A percentile compares a stretch with the other conserved stretches of the same genome.
Conservation (phyloP, 1,140 invertebrate species). For the Mercenaria mercenaria region DNA sequence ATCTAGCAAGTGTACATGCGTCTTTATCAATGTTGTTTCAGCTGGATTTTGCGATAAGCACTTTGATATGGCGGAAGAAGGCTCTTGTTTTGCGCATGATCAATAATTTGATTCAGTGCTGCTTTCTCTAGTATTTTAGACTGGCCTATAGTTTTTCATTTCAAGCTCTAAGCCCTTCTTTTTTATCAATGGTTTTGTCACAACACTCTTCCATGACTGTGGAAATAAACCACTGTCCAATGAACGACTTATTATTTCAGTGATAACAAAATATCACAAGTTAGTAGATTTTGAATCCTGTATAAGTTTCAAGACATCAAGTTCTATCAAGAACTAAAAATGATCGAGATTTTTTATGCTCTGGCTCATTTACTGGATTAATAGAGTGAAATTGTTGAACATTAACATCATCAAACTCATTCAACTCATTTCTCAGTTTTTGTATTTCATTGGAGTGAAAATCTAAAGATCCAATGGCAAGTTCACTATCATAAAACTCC, state of each 20-base stretch:
- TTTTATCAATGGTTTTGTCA: constrained; percentile 22
- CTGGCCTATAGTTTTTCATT: constrained; percentile 27
- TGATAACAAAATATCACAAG: constrained; percentile 27
- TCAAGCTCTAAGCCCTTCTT: neutral
- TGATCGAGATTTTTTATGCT: no score
- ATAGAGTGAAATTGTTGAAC: no score
- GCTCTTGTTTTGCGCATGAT: neutral
- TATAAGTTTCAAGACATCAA: neutral
- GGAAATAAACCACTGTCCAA: no score
- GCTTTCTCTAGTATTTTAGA: constrained; percentile 1
- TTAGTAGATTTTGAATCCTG: constrained; percentile 16
- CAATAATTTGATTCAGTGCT: neutral
- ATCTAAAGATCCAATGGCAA: constrained; percentile 38
- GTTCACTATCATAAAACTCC: constrained; percentile 20
- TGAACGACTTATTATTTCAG: neutral
- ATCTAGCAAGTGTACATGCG: neutral
- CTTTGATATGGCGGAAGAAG: neutral
- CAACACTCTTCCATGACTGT: no score
- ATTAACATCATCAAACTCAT: no score
- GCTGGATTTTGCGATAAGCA: neutral
- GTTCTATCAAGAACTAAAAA: no score
- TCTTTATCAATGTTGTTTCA: neutral
- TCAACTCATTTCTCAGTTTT: constrained; percentile 22
- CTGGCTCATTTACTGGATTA: no score
- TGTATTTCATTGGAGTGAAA: neutral